phyloP scores from a whole-genome alignment of 2,797 vertebrate species.

The Gobio occitaniae region DNA sequence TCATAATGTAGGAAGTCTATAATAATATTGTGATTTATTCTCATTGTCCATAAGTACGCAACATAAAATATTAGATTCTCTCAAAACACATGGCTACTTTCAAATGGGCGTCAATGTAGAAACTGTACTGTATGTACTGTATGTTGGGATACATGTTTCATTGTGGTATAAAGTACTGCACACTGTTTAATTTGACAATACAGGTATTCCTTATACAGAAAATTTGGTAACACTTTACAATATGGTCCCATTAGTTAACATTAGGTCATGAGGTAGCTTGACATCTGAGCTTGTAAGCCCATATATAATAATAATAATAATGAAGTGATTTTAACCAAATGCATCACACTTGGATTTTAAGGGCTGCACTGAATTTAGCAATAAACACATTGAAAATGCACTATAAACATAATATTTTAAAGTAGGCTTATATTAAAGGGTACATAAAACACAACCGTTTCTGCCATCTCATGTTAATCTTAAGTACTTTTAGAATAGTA shows the following conservation, averaged over 20 bases:
- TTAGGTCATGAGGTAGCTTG: not conserved
- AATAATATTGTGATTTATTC: not conserved
- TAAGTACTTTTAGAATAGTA: no score
- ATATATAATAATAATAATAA: no score
- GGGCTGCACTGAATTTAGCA: no score
- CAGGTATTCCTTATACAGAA: not conserved
- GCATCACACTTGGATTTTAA: no score
- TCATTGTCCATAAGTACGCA: not conserved
- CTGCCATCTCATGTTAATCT: no score
- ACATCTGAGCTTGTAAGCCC: not conserved
- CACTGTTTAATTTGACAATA: not conserved
- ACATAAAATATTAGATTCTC: not conserved
- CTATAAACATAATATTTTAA: no score
- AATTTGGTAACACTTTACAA: not conserved
- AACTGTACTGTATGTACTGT: not conserved
- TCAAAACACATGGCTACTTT: not conserved
- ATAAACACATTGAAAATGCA: no score
- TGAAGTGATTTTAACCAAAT: no score
- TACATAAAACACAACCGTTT: no score
- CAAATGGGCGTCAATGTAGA: not conserved
- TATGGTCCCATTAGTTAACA: not conserved
- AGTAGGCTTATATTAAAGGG: no score
- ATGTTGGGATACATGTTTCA: not conserved
- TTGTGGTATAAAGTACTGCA: not conserved
- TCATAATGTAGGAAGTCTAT: not conserved